These are phyloP conservation scores for Drosophila nr. medialis DNA, from an alignment of 2,888 invertebrate species.

Conservation along the genomic window DNA sequence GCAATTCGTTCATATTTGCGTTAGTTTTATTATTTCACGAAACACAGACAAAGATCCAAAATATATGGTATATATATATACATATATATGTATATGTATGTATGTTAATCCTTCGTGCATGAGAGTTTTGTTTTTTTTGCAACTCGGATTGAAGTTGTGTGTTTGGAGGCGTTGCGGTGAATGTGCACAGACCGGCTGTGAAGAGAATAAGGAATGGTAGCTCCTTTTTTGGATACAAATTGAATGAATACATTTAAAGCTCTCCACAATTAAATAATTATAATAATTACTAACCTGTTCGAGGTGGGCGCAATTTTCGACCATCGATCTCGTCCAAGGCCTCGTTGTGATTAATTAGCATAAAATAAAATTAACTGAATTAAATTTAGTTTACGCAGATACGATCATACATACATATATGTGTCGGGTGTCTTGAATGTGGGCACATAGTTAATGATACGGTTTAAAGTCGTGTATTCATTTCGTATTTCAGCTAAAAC, in stretches of 20 bases:
- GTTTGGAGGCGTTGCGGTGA: constrained; percentile 88
- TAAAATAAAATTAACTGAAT: constrained; percentile 8
- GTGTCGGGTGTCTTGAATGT: background rate
- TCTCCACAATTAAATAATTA: too few species aligned
- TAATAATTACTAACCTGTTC: constrained; percentile 72
- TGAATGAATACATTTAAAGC: too few species aligned
- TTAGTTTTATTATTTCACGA: constrained; percentile 74
- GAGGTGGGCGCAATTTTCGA: constrained; percentile 38
- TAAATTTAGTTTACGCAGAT: background rate
- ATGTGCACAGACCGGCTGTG: constrained; percentile 96
- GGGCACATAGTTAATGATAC: background rate
- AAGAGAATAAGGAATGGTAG: constrained; percentile 96
- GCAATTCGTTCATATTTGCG: constrained; percentile 42
- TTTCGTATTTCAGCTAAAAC: background rate
- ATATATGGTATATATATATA: constrained; percentile 64
- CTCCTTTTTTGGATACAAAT: constrained; percentile 97
- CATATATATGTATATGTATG: constrained; percentile 40
- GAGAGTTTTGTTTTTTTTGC: constrained; percentile 42
- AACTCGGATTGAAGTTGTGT: constrained; percentile 26
- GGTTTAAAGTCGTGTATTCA: background rate
- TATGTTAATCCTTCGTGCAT: constrained; percentile 25
- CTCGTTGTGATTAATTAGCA: constrained; percentile 29
- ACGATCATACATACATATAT: background rate
- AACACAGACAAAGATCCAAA: constrained; percentile 81
- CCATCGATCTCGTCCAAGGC: constrained; percentile 38